Base-by-base conservation (phyloP, 1,140 invertebrate genomes). In the Micrasema minimum region DNA sequence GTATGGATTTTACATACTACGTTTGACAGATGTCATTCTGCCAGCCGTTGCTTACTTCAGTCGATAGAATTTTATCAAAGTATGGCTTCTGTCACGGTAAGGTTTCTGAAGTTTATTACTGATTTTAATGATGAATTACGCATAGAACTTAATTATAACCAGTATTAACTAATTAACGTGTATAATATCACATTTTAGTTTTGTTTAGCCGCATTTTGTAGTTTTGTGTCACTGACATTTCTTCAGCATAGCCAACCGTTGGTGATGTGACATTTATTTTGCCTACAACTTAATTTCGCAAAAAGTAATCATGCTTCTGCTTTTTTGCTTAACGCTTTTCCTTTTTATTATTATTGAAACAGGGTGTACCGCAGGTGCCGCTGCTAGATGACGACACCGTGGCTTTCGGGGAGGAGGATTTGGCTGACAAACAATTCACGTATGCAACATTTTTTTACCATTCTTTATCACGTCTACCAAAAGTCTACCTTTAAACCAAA, bases 351-450 rank as follows among this genome's bases (percentile, higher is more conserved):
- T 69, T 48, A 75, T 43, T 65, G 31, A 72, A 72, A 80, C 81
- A 83, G 71, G 82, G 79, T 83, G 83, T 85, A 78, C 83, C 82
- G 16, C 81, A 93, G 91, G 90, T 92, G 78, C 90, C 91, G 78
- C 82, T 93, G 75, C 85, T 93, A 71, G 91, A 93, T 79, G 93
- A 95, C 82, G 93, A 96, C 82, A 93, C 92, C 11, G 87, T 94
- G 72, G 92, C 90, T 12, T 95, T 96, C 78, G 93, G 93, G 1
- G 93, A 95, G 76, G 93, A 95, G 80, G 92, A 94, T 76, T 86
- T 88, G 76, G 75, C 62, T 14, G 71, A 57, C 45, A 85, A 84
- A 73, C 79, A 81, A 76, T 82, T 86, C 75, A 82, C 82, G 85
- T 85, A 84, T 77, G 77, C 75, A 31, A 31, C 26, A n/a, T n/a